Conservation (phyloP, 2,888 invertebrate genomes). For the Plagodis pulveraria region DNA sequence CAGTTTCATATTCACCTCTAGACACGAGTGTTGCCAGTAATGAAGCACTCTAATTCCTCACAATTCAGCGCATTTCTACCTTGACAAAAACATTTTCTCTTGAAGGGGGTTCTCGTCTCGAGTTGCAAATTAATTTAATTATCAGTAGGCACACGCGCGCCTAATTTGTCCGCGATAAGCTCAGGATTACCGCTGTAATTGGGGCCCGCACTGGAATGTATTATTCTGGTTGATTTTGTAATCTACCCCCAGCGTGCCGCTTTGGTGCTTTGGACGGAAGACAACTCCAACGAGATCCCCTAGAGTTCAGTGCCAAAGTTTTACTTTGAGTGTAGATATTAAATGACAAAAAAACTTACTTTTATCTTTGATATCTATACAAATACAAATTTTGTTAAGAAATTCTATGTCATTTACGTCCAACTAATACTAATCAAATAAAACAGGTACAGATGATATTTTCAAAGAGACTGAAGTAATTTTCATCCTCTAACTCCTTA, state of each 20-base stretch:
- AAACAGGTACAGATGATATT: too few species aligned
- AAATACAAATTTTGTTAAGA: too few species aligned
- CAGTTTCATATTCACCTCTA: neutral
- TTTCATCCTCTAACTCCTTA: too few species aligned
- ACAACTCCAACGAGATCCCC: neutral
- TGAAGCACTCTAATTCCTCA: neutral
- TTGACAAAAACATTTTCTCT: conserved; percentile 3
- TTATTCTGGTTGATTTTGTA: conserved; percentile 26
- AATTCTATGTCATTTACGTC: too few species aligned
- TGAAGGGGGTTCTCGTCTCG: conserved; percentile 4
- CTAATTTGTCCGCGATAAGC: conserved; percentile 21
- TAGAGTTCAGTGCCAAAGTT: too few species aligned
- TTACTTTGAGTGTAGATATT: too few species aligned
- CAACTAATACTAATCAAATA: too few species aligned
- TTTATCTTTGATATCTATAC: too few species aligned
- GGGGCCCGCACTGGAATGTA: conserved; percentile 13
- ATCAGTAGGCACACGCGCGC: conserved; percentile 13
- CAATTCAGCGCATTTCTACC: conserved; percentile 10
- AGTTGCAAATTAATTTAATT: conserved; percentile 18
- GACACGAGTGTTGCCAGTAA: neutral
- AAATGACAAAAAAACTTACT: too few species aligned
- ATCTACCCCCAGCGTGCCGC: conserved; percentile 6
- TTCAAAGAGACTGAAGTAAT: too few species aligned
- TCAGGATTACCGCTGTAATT: conserved; percentile 16
- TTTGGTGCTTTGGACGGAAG: conserved; percentile 3